Evolutionary conservation across 1,140 invertebrate genomes (phyloP), one percentile per base, ranked within the genome.

Genomic region (Coptotermes formosanus): DNA sequence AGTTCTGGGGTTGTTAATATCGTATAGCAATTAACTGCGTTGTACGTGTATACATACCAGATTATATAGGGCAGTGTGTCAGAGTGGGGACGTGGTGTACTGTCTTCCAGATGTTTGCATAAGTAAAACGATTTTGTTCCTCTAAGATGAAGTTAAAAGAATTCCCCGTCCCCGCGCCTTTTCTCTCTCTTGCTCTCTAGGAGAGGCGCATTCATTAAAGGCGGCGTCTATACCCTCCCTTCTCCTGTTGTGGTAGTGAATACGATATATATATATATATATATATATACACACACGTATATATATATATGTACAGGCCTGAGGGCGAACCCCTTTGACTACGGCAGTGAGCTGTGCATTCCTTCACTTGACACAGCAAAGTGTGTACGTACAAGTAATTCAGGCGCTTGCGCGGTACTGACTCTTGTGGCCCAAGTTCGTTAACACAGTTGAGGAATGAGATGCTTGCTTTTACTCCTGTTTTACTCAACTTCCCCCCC

Each of bases 141-240:
- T 23, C 21, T 23, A 64, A 64, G 59, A 25, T 25, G 8, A 2
- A 30, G 64, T 75, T n/a, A 75, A 25, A n/a, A 75, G 64, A n/a
- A 14, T 19, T 59, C 55, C 55, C 21, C 64, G 0, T 30, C 64
- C 64, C 59, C 4, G 3, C 8, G 21, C 59, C 21, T n/a, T n/a
- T n/a, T 25, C 64, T 30, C 7, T 75, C 64, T 75, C 64, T 30
- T 23, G 14, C 55, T 59, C 25, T 30, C 64, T 75, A 30, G 64
- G 64, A n/a, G 64, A 75, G n/a, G 64, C n/a, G n/a, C 64, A 25
- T 75, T 75, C 64, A 75, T 75, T 75, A 75, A 75, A 25, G n/a
- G 25, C 64, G n/a, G 64, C 25, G 2, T 75, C 64, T 11, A 25
- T 25, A 12, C 64, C n/a, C 64, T 14, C 25, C 64, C 25, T 64